phyloP scores from a whole-genome alignment of 2,797 vertebrate genomes.

The Bradypodion pumilum region DNA sequence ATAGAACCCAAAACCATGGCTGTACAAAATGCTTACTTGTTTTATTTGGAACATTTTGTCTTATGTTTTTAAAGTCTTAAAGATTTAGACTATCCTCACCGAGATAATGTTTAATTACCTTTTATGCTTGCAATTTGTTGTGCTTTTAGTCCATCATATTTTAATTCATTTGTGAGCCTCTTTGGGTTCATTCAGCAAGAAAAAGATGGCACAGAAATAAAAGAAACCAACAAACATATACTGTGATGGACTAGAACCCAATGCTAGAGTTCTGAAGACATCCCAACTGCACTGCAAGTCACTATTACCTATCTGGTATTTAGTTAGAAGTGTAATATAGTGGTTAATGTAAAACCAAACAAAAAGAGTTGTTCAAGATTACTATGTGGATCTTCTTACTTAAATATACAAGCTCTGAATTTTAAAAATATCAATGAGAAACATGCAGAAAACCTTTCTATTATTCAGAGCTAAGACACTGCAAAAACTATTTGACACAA shows the following conservation, averaged over 20 bases:
- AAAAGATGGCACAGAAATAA: too few species aligned
- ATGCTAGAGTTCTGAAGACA: background rate
- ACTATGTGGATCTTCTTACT: background rate
- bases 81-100: too few species aligned
- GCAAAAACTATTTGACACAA: background rate
- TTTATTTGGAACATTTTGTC: too few species aligned
- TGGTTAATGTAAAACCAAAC: background rate
- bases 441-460: background rate
- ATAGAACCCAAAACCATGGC: background rate
- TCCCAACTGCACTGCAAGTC: background rate
- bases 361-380: background rate
- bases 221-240: too few species aligned
- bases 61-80: too few species aligned
- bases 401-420: background rate
- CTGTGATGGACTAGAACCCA: background rate
- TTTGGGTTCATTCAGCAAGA: too few species aligned
- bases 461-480: background rate
- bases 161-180: too few species aligned
- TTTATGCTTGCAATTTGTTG: too few species aligned
- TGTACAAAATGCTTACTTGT: too few species aligned
- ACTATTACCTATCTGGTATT: background rate
- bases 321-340: background rate
- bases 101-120: too few species aligned
- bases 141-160: too few species aligned
- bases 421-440: background rate